These are phyloP conservation scores for Coregonus ussuriensis DNA, from an alignment of 2,797 vertebrate genomes.

Conservation along the genomic window DNA sequence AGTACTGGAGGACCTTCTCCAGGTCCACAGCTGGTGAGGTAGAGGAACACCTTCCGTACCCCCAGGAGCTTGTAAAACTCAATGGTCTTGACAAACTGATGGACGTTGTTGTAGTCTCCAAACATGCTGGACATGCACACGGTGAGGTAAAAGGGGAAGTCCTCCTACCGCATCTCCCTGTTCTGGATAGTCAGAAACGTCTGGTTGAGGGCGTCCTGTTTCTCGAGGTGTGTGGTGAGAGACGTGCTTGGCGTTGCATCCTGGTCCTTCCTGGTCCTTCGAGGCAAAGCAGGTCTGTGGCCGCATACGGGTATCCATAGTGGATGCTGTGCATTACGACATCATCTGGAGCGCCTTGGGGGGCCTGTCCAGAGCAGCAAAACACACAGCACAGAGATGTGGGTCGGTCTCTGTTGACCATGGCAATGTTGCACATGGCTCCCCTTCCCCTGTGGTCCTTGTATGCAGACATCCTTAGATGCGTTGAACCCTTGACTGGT, in stretches of 20 bases:
- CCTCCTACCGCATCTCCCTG: constrained; percentile 28
- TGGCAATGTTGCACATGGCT: constrained; percentile 47
- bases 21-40: constrained; percentile 70
- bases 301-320: constrained; percentile 57
- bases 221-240: constrained; percentile 21
- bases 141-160: constrained; percentile 57
- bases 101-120: constrained; percentile 64
- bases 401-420: constrained; percentile 52
- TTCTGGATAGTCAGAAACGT: constrained; percentile 51
- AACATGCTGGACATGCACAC: constrained; percentile 72
- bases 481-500: constrained; percentile 44
- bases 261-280: constrained; percentile 6
- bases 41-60: constrained; percentile 61
- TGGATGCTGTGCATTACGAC: constrained; percentile 53
- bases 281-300: constrained; percentile 52
- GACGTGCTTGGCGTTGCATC: constrained; percentile 30
- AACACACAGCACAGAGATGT: constrained; percentile 56
- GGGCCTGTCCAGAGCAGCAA: constrained; percentile 29
- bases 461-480: constrained; percentile 58
- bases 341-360: background rate
- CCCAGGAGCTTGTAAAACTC: no score
- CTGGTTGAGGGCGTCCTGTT: background rate
- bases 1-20: constrained; percentile 63
- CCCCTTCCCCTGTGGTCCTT: constrained; percentile 51
- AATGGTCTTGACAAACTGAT: constrained; percentile 33